Evolutionary conservation across 1,140 invertebrate genomes (phyloP), one percentile per base, ranked within the genome.

Genomic region (Ceratina australensis): DNA sequence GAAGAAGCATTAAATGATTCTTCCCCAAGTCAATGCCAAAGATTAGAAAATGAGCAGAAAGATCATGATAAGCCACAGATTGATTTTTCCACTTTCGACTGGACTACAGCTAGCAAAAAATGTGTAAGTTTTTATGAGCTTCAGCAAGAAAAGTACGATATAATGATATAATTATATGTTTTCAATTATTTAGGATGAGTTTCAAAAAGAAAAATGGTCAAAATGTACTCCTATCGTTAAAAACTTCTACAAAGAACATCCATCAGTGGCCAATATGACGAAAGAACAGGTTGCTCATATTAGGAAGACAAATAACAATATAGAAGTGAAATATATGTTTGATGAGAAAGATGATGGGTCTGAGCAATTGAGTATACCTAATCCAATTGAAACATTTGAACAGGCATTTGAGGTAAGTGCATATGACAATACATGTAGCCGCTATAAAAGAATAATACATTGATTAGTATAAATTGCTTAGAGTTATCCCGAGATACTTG

Each of bases 211-310:
- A 65, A 93, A 93, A 74, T 96, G 94, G 94, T 93, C 93, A 2
- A 93, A 94, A 75, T 92, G 94, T 22, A 95, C 95, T 1, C 90
- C 93, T 3, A 93, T 98, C 18, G 92, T 94, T 3, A 98, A 98
- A 90, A 92, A 97, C 85, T 98, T 98, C 87, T 99, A 98, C 86
- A 90, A 94, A 81, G 97, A 98, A 93, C 93, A 96, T 87, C 94
- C 94, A 0, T 91, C 92, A 80, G 94, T 98, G 3, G 91, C 94
- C 22, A 93, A 93, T 22, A 95, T 98, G 93, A 87, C 93, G 42
- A 74, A 90, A 2, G 91, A 93, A 18, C 92, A 97, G 84, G 96
- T 96, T 0, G 90, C 92, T 7, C 79, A 92, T 65, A 95, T 96
- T 81, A 93, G 95, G 24, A 50, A 83, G 20, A 86, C 90, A 16